Evolutionary conservation across 1,140 invertebrate species (phyloP), one percentile per base, ranked within the genome.

Genomic region (Zaprionus camerounensis): DNA sequence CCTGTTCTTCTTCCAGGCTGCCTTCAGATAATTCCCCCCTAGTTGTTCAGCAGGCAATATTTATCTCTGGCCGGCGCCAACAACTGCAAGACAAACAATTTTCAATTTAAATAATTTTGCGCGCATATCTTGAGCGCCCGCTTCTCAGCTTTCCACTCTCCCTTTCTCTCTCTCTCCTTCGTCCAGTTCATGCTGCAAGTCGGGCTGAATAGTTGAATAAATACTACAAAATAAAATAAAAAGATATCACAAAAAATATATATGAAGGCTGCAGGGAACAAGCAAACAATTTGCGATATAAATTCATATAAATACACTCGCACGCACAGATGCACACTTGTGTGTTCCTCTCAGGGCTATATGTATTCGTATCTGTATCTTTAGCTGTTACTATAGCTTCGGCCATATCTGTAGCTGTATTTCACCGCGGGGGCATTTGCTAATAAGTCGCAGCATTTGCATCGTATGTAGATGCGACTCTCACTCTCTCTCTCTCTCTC

Each of bases 41-140:
- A 24, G 20, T 22, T 84, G 59, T 24, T 56, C 15, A 56, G 67
- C 17, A 49, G 17, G 34, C 28, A 44, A 57, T 78, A 71, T 71
- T 78, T 84, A 84, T 86, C 82, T 85, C 61, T 55, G 62, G 22
- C 24, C 74, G 63, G 81, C 76, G 75, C 82, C 78, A 86, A 58
- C 66, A 76, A 85, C 78, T 88, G 74, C 75, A 76, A 84, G 77
- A 81, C 66, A 84, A 78, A 88, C 75, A 81, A 76, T 76, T 90
- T 88, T 84, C 78, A 88, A 87, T 87, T 87, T 88, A 83, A 88
- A 88, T 87, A 74, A 82, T 87, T 83, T 77, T 51, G 67, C 58
- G 13, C 68, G 78, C 78, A 75, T 80, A 88, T 76, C 84, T 78
- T 78, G 65, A 56, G 68, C 63, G 1, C 41, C 53, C 64, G 46